Evolutionary conservation across 2,113 vertebrate genomes (phyloP).

Genomic region (Hemiprocne comata): DNA sequence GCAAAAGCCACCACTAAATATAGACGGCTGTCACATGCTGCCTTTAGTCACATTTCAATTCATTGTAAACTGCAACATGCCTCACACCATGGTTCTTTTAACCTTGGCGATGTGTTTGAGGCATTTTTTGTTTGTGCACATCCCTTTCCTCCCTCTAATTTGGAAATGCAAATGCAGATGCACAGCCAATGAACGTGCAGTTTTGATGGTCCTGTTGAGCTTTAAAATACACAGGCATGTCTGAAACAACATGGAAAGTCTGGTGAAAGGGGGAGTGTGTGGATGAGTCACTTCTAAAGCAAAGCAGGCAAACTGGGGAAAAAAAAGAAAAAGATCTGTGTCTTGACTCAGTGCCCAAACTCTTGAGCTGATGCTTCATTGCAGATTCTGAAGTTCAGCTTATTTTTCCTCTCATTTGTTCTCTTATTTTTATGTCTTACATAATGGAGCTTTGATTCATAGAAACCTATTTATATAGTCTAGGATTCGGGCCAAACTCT

Average conservation of each 20-base stretch:
- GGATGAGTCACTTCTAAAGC: conserved; percentile 59
- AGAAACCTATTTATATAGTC: conserved; percentile 64
- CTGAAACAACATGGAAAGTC: conserved; percentile 52
- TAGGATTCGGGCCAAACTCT: conserved; percentile 51
- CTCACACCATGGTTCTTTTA: background rate
- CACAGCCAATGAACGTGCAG: background rate
- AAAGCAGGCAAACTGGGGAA: conserved; percentile 46
- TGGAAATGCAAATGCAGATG: background rate
- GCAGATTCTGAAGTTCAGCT: conserved; percentile 64
- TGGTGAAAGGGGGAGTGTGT: conserved; percentile 22
- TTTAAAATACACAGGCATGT: conserved; percentile 40
- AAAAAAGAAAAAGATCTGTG: background rate
- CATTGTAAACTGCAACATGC: conserved; percentile 53
- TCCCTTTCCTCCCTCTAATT: background rate
- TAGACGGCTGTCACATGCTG: conserved; percentile 62
- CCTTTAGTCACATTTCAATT: conserved; percentile 67
- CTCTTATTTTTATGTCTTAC: conserved; percentile 66
- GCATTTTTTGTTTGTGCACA: background rate
- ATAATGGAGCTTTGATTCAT: conserved; percentile 65
- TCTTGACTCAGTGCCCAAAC: conserved; percentile 66
- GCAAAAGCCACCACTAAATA: conserved; percentile 55
- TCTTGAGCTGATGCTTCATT: conserved; percentile 54
- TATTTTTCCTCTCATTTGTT: conserved; percentile 64
- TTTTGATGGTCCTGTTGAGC: background rate
- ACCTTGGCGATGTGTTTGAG: background rate